Evolutionary conservation across 2,113 vertebrate genomes (phyloP), one percentile per base, ranked within the genome.

Genomic region (Sinosuthora webbiana): DNA sequence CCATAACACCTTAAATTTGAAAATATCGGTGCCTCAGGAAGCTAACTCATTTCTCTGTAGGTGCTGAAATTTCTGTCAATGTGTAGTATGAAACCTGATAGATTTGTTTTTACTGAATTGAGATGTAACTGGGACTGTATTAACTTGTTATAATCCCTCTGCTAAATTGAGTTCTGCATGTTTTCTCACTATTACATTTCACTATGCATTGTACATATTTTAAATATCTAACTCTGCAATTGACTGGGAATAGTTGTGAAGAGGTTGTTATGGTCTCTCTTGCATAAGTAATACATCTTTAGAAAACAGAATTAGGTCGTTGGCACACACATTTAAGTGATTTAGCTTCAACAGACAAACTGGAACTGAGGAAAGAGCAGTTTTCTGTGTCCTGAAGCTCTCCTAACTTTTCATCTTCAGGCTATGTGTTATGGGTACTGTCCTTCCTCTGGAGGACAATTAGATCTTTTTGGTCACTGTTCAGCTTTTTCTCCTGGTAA

Each of bases 301-400:
- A 90, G 82, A 94, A 95, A 96, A 94, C 47, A 93, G 81, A 97
- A 95, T 95, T 89, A 96, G 92, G 95, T 95, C 87, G 95, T 93
- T 96, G 87, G 76, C 42, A 60, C 35, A 71, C 22, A 44, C 7
- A 88, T 94, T 95, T 96, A 90, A 92, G 69, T 82, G 73, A 94
- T 83, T 94, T 93, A 88, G 70, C 87, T 94, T 83, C 89, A 93
- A 82, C 75, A 82, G 93, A 96, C 75, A 84, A 85, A 68, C 37
- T 90, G 77, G 68, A 95, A 83, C 64, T 87, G 39, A 87, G 79
- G 33, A 59, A 79, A 82, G 55, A 89, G 13, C 57, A 65, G n/a
- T 82, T 70, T 35, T 73, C 30, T 79, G 11, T 62, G 25, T 74
- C 50, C 33, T 88, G 5, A 68, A 41, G 35, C 52, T 49, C 37